Conservation (phyloP, 2,797 vertebrate species). For the Cynopterus sphinx region DNA sequence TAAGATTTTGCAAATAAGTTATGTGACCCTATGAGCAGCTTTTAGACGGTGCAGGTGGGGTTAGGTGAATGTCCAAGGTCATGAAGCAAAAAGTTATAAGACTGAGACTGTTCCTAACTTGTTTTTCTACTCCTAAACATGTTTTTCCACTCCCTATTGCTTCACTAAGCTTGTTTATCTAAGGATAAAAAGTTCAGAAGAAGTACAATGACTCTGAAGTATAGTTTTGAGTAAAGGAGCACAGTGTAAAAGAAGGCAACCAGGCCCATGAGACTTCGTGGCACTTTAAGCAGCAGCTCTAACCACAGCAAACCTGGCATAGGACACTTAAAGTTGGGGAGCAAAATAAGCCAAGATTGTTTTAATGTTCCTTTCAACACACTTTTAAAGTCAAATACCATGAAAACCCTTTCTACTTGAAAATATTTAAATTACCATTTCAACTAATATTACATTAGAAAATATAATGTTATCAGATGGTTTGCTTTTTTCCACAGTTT, state of each 20-base stretch:
- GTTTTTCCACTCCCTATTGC: background rate
- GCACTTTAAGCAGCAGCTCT: background rate
- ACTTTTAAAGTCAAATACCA: background rate
- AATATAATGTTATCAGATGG: background rate
- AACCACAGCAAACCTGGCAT: background rate
- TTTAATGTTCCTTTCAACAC: background rate
- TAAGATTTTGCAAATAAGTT: background rate
- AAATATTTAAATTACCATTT: conserved; percentile 13
- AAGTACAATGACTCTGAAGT: background rate
- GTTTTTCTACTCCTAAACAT: background rate
- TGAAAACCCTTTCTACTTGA: background rate
- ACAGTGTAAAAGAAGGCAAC: background rate
- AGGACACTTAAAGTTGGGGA: background rate
- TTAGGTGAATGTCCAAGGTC: background rate
- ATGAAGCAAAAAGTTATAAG: background rate
- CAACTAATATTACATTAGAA: background rate
- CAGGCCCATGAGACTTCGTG: background rate
- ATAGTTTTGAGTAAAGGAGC: background rate
- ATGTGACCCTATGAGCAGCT: background rate
- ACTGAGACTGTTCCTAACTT: background rate
- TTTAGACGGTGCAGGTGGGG: background rate
- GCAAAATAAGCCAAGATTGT: background rate
- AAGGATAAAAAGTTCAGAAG: background rate
- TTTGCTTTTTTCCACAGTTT: background rate
- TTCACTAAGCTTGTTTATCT: background rate